A percentile compares a stretch with the other conserved stretches of the same genome.
Conservation (phyloP, 2,797 vertebrate species). For the Crax fasciolata region DNA sequence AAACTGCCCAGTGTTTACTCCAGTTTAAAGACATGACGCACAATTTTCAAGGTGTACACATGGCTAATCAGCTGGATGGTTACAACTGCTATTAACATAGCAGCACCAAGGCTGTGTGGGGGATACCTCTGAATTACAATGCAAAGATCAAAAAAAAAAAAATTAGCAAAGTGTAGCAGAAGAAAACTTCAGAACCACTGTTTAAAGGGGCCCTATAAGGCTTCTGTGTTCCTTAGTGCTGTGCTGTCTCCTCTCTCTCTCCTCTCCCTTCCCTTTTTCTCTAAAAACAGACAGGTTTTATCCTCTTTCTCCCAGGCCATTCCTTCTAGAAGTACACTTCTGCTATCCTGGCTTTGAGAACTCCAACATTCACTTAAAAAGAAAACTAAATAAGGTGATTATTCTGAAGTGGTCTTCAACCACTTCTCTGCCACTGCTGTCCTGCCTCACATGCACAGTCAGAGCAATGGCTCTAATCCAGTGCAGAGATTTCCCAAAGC, state of each 20-base stretch:
- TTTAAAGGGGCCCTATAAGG: not conserved
- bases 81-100: constrained; percentile 45
- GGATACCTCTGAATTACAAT: constrained; percentile 21
- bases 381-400: not conserved
- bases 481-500: not conserved
- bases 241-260: not conserved
- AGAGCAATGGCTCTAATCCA: not conserved
- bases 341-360: not conserved
- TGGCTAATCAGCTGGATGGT: constrained; percentile 1
- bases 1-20: constrained; percentile 40
- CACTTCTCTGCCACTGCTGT: not conserved
- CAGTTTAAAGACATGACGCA: constrained; percentile 11
- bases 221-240: not conserved
- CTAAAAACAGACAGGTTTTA: not conserved
- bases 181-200: not conserved
- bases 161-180: not conserved
- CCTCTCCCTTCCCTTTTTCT: not conserved
- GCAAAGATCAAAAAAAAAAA: constrained; percentile 5
- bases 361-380: not conserved
- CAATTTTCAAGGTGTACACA: constrained; percentile 33
- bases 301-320: not conserved
- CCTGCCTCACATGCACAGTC: not conserved
- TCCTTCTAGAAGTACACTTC: not conserved
- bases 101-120: not conserved
- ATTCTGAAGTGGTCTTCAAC: not conserved